Evolutionary conservation across 2,113 vertebrate species (phyloP).

Genomic region (Oncorhynchus gorbuscha): DNA sequence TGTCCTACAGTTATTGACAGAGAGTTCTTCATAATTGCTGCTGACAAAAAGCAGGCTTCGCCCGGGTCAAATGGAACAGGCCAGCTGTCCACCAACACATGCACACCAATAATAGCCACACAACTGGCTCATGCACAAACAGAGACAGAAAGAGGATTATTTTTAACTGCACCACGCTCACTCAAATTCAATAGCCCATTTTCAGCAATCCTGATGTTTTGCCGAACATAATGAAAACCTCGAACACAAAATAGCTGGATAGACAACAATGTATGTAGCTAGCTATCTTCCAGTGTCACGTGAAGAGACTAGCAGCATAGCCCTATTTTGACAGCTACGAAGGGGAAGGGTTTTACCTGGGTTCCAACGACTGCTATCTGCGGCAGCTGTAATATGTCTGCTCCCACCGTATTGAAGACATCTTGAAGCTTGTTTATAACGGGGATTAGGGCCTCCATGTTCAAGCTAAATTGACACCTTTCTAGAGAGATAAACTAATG

Average conservation of each 20-base stretch:
- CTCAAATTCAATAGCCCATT: too few relatives aligned
- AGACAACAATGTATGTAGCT: too few relatives aligned
- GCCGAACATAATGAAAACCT: too few relatives aligned
- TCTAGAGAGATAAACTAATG: slow-evolving; percentile 28
- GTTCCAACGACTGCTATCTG: slow-evolving; percentile 98
- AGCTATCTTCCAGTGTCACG: too few relatives aligned
- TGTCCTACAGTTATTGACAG: slow-evolving; percentile 7
- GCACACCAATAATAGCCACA: not conserved
- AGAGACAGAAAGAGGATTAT: too few relatives aligned
- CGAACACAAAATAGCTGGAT: too few relatives aligned
- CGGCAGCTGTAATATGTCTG: slow-evolving; percentile 94
- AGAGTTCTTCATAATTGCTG: slow-evolving; percentile 7
- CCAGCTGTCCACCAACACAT: not conserved
- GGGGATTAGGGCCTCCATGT: slow-evolving; percentile 95
- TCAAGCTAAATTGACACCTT: slow-evolving; percentile 30
- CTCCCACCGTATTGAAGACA: slow-evolving; percentile 96
- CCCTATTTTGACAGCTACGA: slow-evolving; percentile 7
- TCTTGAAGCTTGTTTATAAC: slow-evolving; percentile 98
- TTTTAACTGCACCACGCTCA: too few relatives aligned
- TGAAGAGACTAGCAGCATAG: too few relatives aligned
- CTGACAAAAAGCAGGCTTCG: not conserved
- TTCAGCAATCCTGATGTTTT: too few relatives aligned
- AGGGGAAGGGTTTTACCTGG: slow-evolving; percentile 79
- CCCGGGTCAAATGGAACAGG: not conserved
- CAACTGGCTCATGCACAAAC: not conserved